These are phyloP conservation scores for Acrocyrtus sp. DNA, from an alignment of 2,888 invertebrate genomes.

Conservation along the genomic window DNA sequence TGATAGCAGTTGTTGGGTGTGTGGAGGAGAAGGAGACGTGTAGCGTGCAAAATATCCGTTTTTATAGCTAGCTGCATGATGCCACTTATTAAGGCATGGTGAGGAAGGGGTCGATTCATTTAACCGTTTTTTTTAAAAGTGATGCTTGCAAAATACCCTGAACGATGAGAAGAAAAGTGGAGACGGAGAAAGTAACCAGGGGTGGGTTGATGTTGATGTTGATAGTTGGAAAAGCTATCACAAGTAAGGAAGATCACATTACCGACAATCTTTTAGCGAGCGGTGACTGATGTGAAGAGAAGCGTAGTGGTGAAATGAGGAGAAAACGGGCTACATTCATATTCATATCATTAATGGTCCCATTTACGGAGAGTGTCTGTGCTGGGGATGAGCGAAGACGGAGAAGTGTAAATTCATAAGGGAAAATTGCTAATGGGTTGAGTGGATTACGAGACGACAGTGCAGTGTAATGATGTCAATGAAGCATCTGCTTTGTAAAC, in stretches of 20 bases:
- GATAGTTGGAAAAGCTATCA: neutral
- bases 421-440: constrained; percentile 53
- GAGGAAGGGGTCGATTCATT: neutral
- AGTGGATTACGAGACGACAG: constrained; percentile 47
- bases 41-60: neutral
- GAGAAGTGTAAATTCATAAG: constrained; percentile 44
- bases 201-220: neutral
- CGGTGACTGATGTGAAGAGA: neutral
- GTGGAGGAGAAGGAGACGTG: neutral
- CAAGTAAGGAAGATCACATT: neutral
- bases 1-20: neutral
- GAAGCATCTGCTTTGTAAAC: constrained; percentile 45
- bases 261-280: neutral
- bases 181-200: neutral
- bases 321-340: constrained; percentile 20
- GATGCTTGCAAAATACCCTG: neutral
- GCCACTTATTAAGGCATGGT: neutral
- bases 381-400: neutral
- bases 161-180: neutral
- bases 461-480: constrained; percentile 46
- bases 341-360: constrained; percentile 42
- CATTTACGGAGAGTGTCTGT: constrained; percentile 23
- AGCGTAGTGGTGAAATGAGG: neutral
- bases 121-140: neutral
- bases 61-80: neutral